Base-by-base conservation (phyloP, 2,797 vertebrate species). In the Chrysocyon brachyurus region DNA sequence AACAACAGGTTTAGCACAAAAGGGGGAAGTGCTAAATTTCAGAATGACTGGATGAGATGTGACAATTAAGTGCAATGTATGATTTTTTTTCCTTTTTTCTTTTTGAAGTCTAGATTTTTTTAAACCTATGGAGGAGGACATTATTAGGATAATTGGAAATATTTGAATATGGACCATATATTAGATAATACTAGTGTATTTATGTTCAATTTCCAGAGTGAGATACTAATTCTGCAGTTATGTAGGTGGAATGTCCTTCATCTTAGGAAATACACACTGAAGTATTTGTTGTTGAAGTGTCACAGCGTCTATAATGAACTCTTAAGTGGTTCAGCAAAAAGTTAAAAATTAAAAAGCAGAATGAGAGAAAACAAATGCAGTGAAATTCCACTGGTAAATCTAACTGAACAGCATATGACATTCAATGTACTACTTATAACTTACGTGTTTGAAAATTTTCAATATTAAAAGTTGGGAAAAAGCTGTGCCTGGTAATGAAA, bases 201-300 rank as follows among this genome's bases (percentile, higher is more conserved):
- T 75, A 79, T 6, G 7, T 82, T 86, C 90, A 56, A 36, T 89
- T 94, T 88, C 26, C 82, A 28, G 26, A 93, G 19, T 52, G 63
- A 95, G 70, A 90, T 49, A 88, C 16, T 95, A 66, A 87, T 72
- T 89, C n/a, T 77, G 87, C 46, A 52, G 24, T 61, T 86, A n/a
- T 66, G 12, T 87, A 78, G 40, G 24, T 90, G 52, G 36, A 90
- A 87, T 85, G 64, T 26, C 24, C 40, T 92, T 94, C 68, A 83
- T 94, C 64, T 81, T 49, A 84, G 89, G 63, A 96, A 75, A 94
- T 36, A 72, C 22, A 78, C 1, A 16, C 54, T 31, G 19, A 83
- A 87, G 22, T 96, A 90, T 92, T 95, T 86, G 28, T 36, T 63
- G 63, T 64, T 83, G 21, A 94, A 96, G 56, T 90, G 77, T 94